A percentile compares a stretch with the other conserved stretches of the same genome.
Conservation (phyloP, 2,797 vertebrate genomes). For the Benthosema pterotum region DNA sequence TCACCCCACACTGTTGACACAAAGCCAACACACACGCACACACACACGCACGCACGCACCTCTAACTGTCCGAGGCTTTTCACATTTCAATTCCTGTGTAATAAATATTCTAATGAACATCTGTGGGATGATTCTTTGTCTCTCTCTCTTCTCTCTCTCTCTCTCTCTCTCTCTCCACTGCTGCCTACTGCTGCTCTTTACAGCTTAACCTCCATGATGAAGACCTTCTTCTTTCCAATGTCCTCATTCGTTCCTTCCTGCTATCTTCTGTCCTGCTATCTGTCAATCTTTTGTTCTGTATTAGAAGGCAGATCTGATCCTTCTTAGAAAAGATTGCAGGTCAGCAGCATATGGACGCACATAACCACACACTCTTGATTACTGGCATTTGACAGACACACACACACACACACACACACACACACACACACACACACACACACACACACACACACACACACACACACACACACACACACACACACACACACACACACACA, state of each 20-base stretch:
- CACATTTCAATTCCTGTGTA: constrained; percentile 59
- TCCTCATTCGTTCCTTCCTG: not conserved
- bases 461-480: not conserved
- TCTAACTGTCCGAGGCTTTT: constrained; percentile 29
- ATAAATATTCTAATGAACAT: constrained; percentile 76
- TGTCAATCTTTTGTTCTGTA: not conserved
- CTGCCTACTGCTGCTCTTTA: not conserved
- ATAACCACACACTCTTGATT: too few species aligned
- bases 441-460: not conserved
- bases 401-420: too few species aligned
- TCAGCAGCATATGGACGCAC: not conserved
- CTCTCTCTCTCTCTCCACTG: too few species aligned
- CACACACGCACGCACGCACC: not conserved
- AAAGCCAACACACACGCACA: constrained; percentile 31
- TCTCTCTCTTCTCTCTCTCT: too few species aligned
- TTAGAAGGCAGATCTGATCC: too few species aligned
- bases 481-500: not conserved
- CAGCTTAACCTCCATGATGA: too few species aligned
- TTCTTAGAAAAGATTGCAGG: not conserved
- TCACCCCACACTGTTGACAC: constrained; percentile 44
- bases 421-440: too few species aligned
- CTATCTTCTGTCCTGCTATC: not conserved
- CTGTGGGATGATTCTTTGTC: constrained; percentile 48
- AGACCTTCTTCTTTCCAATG: not conserved
- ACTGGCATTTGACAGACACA: too few species aligned